Conservation (phyloP, 1,140 invertebrate genomes). For the Thaumatotibia leucotreta region DNA sequence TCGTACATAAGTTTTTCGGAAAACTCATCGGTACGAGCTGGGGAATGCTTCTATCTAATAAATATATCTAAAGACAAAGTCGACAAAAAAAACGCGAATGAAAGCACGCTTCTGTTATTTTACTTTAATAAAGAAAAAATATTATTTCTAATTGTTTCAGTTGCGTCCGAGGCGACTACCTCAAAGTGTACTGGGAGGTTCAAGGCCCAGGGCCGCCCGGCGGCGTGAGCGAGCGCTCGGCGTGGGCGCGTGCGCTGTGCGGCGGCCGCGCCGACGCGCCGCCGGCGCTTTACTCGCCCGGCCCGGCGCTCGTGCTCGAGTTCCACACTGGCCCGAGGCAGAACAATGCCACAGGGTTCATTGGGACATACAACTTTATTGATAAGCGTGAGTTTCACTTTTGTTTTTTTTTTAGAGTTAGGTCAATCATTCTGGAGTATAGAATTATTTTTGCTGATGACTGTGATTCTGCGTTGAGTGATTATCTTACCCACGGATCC, state of each 20-base stretch:
- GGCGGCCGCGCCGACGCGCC: slow-evolving; percentile 84
- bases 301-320: slow-evolving; percentile 87
- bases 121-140: background rate
- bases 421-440: too few relatives aligned
- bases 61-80: too few relatives aligned
- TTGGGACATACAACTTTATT: slow-evolving; percentile 88
- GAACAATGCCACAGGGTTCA: slow-evolving; percentile 84
- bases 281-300: slow-evolving; percentile 87
- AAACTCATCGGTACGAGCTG: too few relatives aligned
- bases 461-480: too few relatives aligned
- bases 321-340: slow-evolving; percentile 82
- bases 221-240: slow-evolving; percentile 87
- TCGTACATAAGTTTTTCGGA: too few relatives aligned
- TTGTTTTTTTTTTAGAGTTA: too few relatives aligned
- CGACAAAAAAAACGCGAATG: too few relatives aligned
- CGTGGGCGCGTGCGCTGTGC: slow-evolving; percentile 86
- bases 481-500: too few relatives aligned
- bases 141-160: slow-evolving; percentile 73
- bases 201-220: slow-evolving; percentile 77
- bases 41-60: too few relatives aligned
- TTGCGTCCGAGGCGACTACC: slow-evolving; percentile 85
- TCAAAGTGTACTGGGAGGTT: slow-evolving; percentile 84
- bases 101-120: too few relatives aligned
- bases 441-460: too few relatives aligned
- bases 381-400: slow-evolving; percentile 87